Conservation (phyloP, 1,140 invertebrate species). For the Nasonia longicornis region DNA sequence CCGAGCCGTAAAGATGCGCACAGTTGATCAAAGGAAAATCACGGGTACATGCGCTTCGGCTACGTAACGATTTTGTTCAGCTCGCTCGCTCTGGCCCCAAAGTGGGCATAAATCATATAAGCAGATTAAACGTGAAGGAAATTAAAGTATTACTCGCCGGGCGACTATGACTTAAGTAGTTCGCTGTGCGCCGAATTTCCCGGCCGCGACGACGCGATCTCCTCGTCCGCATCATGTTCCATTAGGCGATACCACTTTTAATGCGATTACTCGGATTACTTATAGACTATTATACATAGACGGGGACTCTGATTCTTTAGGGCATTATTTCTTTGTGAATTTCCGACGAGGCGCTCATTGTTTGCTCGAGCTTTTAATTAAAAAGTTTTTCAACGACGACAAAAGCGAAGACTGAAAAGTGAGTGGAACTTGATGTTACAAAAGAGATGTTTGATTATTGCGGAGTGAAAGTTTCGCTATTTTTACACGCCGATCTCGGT, state of each 20-base stretch:
- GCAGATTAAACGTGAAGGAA: conserved; percentile 55
- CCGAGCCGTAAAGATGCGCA: conserved; percentile 4
- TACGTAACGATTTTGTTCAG: neutral
- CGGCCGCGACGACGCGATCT: neutral
- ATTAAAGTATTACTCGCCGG: conserved; percentile 49
- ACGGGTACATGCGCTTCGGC: neutral
- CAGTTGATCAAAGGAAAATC: conserved; percentile 39
- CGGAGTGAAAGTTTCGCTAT: no score
- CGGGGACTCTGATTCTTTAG: conserved; percentile 13
- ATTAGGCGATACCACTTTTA: conserved; percentile 32
- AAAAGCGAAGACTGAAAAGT: no score
- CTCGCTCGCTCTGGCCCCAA: neutral
- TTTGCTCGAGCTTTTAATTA: conserved; percentile 8
- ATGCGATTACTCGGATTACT: conserved; percentile 37
- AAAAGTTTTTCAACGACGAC: neutral
- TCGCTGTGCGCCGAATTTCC: neutral
- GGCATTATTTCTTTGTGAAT: conserved; percentile 19
- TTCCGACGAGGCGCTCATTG: neutral
- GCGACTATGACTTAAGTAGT: conserved; percentile 1
- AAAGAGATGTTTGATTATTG: no score
- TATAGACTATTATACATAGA: neutral
- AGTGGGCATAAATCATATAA: conserved; percentile 56
- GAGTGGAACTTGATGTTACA: no score
- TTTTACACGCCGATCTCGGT: no score
- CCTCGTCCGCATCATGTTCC: conserved; percentile 18